Evolutionary conservation across 2,797 vertebrate genomes (phyloP).

Genomic region (Avahi laniger): DNA sequence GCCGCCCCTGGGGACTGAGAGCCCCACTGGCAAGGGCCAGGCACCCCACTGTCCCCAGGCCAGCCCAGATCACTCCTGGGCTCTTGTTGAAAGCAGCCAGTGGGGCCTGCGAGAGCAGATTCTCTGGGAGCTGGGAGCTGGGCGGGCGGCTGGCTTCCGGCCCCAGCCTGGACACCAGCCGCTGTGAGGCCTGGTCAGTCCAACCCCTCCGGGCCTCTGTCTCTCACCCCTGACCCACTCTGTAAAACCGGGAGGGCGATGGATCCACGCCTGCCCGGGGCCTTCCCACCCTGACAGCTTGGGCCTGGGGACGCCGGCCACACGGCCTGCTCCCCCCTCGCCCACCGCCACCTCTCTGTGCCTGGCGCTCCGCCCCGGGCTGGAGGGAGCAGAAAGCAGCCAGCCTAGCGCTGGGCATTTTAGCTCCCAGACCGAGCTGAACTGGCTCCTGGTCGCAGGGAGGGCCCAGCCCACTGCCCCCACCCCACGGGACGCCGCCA

Average conservation of each 20-base stretch:
- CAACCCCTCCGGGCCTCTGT: rapidly evolving
- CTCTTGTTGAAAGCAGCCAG: neutral
- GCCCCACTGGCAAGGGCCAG: neutral
- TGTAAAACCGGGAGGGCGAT: too few relatives aligned
- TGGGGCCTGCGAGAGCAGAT: too few relatives aligned
- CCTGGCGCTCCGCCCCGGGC: rapidly evolving
- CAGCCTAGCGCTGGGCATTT: rapidly evolving
- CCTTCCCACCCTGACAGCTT: neutral
- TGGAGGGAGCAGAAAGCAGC: neutral
- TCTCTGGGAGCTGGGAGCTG: neutral
- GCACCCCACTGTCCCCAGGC: neutral
- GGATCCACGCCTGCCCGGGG: neutral
- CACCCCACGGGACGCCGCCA: neutral
- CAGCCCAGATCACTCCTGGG: rapidly evolving
- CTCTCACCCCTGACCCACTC: neutral
- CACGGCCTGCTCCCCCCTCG: neutral
- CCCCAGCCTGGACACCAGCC: too few relatives aligned
- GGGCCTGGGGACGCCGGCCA: neutral
- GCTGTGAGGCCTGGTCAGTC: rapidly evolving
- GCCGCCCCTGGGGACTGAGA: rapidly evolving
- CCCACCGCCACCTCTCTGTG: neutral
- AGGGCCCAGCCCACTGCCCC: neutral
- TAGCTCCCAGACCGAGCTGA: neutral
- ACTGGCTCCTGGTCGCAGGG: neutral
- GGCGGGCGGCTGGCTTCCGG: neutral